Conservation (phyloP, 2,888 invertebrate genomes). For the Criorhina ranunculi region DNA sequence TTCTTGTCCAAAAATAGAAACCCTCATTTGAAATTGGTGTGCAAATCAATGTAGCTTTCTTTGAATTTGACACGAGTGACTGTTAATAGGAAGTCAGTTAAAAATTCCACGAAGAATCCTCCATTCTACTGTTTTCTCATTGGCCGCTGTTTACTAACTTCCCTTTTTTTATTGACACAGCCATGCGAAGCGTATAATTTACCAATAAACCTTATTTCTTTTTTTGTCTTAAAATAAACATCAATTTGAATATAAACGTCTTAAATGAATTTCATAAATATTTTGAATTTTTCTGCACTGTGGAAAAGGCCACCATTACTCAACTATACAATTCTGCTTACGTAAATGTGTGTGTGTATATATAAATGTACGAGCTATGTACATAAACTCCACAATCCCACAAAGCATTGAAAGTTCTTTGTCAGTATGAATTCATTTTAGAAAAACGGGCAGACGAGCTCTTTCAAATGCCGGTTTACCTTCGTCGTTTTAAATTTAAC, state of each 20-base stretch:
- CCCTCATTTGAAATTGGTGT: no score
- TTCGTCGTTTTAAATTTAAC: conserved; percentile 38
- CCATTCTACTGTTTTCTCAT: no score
- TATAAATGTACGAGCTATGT: not conserved
- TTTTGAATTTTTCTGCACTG: conserved; percentile 5
- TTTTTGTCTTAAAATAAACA: conserved; percentile 4
- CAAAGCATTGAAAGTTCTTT: conserved; percentile 26
- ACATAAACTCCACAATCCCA: not conserved
- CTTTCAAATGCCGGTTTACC: conserved; percentile 28
- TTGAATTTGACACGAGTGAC: no score
- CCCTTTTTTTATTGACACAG: not conserved
- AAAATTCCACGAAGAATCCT: no score
- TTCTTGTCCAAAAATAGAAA: no score
- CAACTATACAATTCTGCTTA: conserved; percentile 2
- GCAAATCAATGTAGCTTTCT: no score
- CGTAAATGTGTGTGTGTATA: not conserved
- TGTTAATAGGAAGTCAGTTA: no score
- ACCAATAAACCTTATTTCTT: conserved; percentile 17
- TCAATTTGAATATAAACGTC: conserved; percentile 32
- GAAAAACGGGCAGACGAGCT: conserved; percentile 10
- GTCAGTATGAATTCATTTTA: conserved; percentile 30
- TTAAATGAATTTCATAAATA: conserved; percentile 11
- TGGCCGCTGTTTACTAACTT: not conserved
- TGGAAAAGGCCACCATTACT: conserved; percentile 19
- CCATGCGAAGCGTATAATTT: conserved; percentile 15